Conservation (phyloP, 2,113 vertebrate species). For the Heptranchias perlo region DNA sequence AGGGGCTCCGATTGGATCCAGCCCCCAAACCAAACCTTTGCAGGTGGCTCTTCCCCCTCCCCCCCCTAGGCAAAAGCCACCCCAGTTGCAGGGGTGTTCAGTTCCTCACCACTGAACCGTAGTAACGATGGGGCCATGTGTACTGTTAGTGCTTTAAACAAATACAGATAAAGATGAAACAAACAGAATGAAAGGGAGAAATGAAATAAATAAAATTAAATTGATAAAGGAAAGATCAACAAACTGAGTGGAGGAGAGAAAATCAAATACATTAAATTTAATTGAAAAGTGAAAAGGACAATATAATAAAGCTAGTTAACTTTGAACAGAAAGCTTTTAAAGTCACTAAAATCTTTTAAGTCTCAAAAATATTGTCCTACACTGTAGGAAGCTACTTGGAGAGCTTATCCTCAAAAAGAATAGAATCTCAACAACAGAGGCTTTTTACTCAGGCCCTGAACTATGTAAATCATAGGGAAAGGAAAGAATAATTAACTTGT, state of each 20-base stretch:
- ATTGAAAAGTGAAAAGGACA: not conserved
- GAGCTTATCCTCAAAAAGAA: too few species aligned
- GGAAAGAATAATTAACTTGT: conserved; percentile 59
- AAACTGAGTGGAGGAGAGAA: not conserved
- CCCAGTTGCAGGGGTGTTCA: not conserved
- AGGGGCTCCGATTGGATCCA: not conserved
- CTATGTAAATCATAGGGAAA: conserved; percentile 41
- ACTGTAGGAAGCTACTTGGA: not conserved
- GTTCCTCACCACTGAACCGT: not conserved
- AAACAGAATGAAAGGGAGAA: not conserved
- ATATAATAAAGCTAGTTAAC: not conserved
- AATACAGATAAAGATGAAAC: not conserved
- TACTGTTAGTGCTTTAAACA: not conserved
- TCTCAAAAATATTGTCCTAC: not conserved
- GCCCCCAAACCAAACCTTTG: not conserved
- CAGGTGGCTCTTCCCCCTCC: not conserved
- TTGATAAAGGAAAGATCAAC: not conserved
- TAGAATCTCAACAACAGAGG: not conserved
- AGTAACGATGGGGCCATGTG: not conserved
- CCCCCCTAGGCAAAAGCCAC: not conserved
- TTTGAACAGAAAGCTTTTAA: not conserved
- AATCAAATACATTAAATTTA: not conserved
- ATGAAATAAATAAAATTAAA: not conserved
- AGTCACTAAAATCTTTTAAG: not conserved
- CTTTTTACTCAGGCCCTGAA: not conserved